A percentile compares a stretch with the other conserved stretches of the same genome.
phyloP scores from a whole-genome alignment of 2,888 invertebrate genomes.

The Amphiduros pacificus region DNA sequence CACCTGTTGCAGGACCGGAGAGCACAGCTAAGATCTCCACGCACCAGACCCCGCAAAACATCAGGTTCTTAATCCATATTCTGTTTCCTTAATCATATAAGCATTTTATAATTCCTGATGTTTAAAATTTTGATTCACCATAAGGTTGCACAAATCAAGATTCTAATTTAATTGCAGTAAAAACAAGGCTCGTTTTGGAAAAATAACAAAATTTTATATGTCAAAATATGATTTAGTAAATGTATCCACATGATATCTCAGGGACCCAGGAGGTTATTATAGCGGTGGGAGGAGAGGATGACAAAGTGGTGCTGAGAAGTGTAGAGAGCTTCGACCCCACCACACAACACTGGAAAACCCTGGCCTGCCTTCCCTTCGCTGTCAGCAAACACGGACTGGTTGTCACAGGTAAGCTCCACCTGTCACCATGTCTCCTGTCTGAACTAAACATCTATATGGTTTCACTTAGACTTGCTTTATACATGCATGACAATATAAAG shows the following conservation, averaged over 20 bases:
- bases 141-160: too few relatives aligned
- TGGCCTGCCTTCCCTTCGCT: conserved; percentile 63
- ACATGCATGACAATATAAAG: too few relatives aligned
- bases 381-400: conserved; percentile 64
- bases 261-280: conserved; percentile 57
- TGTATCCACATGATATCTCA: too few relatives aligned
- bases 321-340: conserved; percentile 63
- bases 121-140: too few relatives aligned
- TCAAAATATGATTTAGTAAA: too few relatives aligned
- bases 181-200: too few relatives aligned
- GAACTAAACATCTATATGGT: too few relatives aligned
- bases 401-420: conserved; percentile 59
- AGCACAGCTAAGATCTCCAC: conserved; percentile 53
- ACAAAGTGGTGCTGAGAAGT: conserved; percentile 62
- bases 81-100: not conserved
- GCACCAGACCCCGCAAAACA: conserved; percentile 59
- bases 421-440: too few relatives aligned
- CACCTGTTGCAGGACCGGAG: conserved; percentile 61
- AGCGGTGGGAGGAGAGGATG: conserved; percentile 64
- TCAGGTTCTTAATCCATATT: conserved; percentile 39
- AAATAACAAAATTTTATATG: too few relatives aligned
- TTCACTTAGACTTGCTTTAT: too few relatives aligned
- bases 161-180: too few relatives aligned
- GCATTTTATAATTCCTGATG: too few relatives aligned
- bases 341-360: conserved; percentile 59